Evolutionary conservation across 2,888 invertebrate species (phyloP), one percentile per base, ranked within the genome.

Genomic region (Latrodectus hesperus): DNA sequence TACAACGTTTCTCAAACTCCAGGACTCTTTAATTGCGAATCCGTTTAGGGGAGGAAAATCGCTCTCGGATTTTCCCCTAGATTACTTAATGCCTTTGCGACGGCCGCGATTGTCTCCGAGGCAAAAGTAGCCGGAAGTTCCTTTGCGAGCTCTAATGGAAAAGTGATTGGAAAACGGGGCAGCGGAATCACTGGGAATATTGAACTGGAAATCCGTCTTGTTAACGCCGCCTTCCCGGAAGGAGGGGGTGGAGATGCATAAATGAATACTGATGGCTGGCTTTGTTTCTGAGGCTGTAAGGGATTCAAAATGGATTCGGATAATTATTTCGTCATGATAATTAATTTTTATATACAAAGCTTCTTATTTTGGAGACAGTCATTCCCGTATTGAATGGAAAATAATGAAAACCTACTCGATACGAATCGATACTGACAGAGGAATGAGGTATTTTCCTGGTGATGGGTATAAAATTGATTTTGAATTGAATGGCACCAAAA

Each of bases 81-180:
- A 82, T 82, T 82, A 38, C 75, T 82, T 82, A 82, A 82, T 82
- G 74, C 82, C 82, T 74, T 82, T 75, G 68, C 55, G 73, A 67
- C 55, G 53, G 55, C 12, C 67, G 65, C 38, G 53, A 70, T 26
- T 68, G 77, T 79, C 77, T 77, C 67, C 52, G 53, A 68, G 67
- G 67, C 67, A 68, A 26, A 22, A 68, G 38, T 38, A 16, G 67
- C 52, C 16, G 81, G 73, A 80, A 75, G 67, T 75, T 67, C 82
- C 67, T 82, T 81, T 67, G 26, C 72, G 65, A 52, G 38, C 73
- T 22, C 64, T 73, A 81, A 81, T 81, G 73, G 81, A 73, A 73
- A 81, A 64, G 73, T 53, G 73, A 73, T 79, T 71, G 79, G 67
- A 22, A 60, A 10, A 10, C 16, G 17, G 26, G 49, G 64, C 26